phyloP scores from a whole-genome alignment of 2,113 vertebrate species.

The Grantiella picta region DNA sequence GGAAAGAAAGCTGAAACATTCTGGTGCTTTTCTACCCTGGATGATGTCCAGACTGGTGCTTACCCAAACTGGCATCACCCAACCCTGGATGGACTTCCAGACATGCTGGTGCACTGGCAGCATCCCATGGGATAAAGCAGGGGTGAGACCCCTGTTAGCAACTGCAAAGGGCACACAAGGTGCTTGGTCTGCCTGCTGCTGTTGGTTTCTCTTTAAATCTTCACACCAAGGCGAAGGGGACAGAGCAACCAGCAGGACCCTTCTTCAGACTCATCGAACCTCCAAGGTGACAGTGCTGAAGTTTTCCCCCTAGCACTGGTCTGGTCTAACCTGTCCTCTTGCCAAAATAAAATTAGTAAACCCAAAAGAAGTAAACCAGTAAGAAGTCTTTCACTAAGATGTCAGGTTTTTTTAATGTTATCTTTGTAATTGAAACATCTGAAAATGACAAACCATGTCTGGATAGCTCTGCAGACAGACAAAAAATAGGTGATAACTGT shows the following conservation, averaged over 20 bases:
- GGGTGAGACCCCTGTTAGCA: fast-evolving
- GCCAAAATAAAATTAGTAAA: neutral
- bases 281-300: neutral
- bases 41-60: neutral
- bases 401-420: neutral
- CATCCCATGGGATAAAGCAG: neutral
- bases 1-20: neutral
- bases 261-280: neutral
- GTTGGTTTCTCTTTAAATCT: fast-evolving
- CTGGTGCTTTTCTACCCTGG: neutral
- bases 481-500: neutral
- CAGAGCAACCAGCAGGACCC: neutral
- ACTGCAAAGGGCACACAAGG: fast-evolving
- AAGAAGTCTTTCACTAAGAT: neutral
- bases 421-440: neutral
- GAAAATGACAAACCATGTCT: neutral
- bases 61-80: fast-evolving
- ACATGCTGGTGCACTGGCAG: fast-evolving
- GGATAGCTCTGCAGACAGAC: neutral
- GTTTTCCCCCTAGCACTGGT: neutral
- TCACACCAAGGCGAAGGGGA: neutral
- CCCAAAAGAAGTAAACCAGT: neutral
- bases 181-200: neutral
- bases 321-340: neutral
- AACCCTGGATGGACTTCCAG: neutral